Percentiles rank a stretch among this genome's conserved stretches.
phyloP scores from a whole-genome alignment of 2,113 vertebrate genomes.

The Ophiodon elongatus region DNA sequence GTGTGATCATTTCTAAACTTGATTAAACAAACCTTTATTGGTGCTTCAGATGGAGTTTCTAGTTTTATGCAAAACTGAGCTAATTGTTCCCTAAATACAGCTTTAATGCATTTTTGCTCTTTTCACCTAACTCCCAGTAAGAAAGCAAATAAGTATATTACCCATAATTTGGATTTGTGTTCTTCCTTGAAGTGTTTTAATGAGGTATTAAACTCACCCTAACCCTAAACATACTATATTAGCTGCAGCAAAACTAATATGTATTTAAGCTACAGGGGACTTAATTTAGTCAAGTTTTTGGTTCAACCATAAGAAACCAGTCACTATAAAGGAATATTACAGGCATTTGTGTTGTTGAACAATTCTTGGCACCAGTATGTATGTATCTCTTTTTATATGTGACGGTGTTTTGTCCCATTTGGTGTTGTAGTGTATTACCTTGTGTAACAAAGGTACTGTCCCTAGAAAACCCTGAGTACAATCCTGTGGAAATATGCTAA shows the following conservation, averaged over 20 bases:
- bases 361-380: background rate
- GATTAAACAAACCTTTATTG: too few species aligned
- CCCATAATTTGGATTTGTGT: too few species aligned
- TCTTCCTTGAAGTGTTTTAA: too few species aligned
- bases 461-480: slow-evolving; percentile 41
- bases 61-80: too few species aligned
- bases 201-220: too few species aligned
- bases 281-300: background rate
- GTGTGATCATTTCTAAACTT: too few species aligned
- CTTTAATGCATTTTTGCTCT: too few species aligned
- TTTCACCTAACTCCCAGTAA: too few species aligned
- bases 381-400: background rate
- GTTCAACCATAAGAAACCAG: background rate
- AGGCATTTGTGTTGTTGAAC: background rate
- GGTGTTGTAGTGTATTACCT: slow-evolving; percentile 1
- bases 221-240: background rate
- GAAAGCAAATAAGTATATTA: too few species aligned
- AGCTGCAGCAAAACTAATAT: background rate
- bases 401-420: slow-evolving; percentile 14
- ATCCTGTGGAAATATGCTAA: slow-evolving; percentile 56
- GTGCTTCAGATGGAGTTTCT: too few species aligned
- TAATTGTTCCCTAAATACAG: too few species aligned
- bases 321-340: background rate
- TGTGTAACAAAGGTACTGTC: slow-evolving; percentile 16
- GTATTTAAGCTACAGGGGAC: background rate